phyloP scores from a whole-genome alignment of 1,140 invertebrate species.

The Grapholita molesta region DNA sequence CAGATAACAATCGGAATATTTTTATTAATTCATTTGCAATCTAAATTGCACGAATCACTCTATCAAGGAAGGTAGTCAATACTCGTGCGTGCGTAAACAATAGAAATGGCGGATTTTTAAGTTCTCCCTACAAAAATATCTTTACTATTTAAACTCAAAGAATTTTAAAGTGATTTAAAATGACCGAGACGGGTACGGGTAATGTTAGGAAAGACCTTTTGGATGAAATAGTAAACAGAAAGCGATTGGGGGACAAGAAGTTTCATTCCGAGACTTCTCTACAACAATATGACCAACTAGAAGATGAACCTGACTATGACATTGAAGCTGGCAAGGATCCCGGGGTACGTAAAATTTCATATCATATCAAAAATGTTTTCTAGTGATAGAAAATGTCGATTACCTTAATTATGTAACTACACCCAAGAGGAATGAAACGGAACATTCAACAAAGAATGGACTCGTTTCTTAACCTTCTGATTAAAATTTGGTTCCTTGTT shows the following conservation, averaged over 20 bases:
- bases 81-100: neutral
- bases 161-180: constrained; percentile 24
- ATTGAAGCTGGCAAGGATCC: constrained; percentile 43
- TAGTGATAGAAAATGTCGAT: too few relatives aligned
- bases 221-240: constrained; percentile 58
- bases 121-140: neutral
- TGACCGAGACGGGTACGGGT: constrained; percentile 41
- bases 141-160: neutral
- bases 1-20: constrained; percentile 42
- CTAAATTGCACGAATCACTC: constrained; percentile 46
- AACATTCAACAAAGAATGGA: too few relatives aligned
- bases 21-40: constrained; percentile 64
- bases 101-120: neutral
- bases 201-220: constrained; percentile 40
- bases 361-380: too few relatives aligned
- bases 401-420: too few relatives aligned
- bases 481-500: too few relatives aligned
- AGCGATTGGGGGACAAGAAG: constrained; percentile 58
- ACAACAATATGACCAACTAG: constrained; percentile 45
- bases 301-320: constrained; percentile 31
- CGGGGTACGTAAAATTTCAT: constrained; percentile 42
- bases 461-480: too few relatives aligned
- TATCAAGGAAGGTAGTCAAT: constrained; percentile 28
- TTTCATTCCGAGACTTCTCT: constrained; percentile 64
- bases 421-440: too few relatives aligned